These are phyloP conservation scores for Sebastes taczanowskii DNA, from an alignment of 2,797 vertebrate genomes.

Conservation along the genomic window DNA sequence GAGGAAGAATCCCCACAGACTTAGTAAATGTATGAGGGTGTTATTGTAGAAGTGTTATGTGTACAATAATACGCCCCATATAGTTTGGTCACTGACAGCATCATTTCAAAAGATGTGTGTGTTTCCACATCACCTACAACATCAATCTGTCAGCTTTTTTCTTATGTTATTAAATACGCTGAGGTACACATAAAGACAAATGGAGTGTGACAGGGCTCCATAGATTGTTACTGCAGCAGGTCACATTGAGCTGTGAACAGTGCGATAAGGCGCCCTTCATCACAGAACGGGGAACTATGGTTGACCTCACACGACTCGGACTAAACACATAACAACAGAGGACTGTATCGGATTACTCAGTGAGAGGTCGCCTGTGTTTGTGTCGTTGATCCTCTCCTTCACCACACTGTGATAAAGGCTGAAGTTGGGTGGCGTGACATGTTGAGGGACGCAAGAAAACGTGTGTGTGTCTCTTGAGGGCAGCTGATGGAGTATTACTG, in stretches of 20 bases:
- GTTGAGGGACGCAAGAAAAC: neutral
- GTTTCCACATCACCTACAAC: neutral
- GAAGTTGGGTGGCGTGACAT: neutral
- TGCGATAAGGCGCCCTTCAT: conserved; percentile 1
- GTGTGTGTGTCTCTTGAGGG: conserved; percentile 7
- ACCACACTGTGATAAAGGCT: conserved; percentile 14
- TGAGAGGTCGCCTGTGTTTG: neutral
- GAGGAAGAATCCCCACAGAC: neutral
- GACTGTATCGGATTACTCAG: neutral
- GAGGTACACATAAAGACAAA: conserved; percentile 35
- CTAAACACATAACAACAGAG: conserved; percentile 13
- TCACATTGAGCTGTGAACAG: conserved; percentile 36
- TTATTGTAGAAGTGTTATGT: neutral
- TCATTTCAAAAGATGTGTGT: neutral
- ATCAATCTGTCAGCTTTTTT: conserved; percentile 41
- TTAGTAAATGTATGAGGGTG: neutral
- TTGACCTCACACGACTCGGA: conserved; percentile 36
- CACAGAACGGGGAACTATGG: neutral
- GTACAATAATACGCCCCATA: neutral
- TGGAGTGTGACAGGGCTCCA: conserved; percentile 40
- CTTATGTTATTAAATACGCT: conserved; percentile 10
- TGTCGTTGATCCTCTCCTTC: conserved; percentile 33
- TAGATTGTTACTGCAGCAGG: conserved; percentile 55
- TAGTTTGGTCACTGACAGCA: neutral
- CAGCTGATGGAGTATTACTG: conserved; percentile 35